Evolutionary conservation across 2,113 vertebrate genomes (phyloP), one percentile per base, ranked within the genome.

Genomic region (Enhydra lutris): DNA sequence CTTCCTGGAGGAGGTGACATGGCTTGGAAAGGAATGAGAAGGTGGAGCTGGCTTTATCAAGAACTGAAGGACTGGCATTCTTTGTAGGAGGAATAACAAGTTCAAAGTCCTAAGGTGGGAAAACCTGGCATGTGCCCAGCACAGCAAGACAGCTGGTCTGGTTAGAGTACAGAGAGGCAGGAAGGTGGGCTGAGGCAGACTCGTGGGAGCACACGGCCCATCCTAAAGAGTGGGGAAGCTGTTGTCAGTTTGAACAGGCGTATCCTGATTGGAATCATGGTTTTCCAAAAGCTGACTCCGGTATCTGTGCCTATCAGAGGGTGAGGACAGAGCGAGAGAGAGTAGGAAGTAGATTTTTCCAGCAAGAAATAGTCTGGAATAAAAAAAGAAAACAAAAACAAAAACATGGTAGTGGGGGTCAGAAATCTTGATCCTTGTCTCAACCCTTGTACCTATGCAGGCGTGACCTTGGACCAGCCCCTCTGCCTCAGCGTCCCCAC

Each of bases 401-500:
- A 52, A 52, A 1, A 3, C 11, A 12, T 0, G 0, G 0, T 15
- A 12, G 9, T 84, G 17, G 23, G n/a, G 31, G 6, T 23, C 15
- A 18, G 69, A 78, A 31, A 26, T 8, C 14, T 74, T 34, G 52
- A 7, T 57, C 42, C 69, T 91, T 2, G 6, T 50, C 42, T 85
- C 61, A n/a, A 12, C 20, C 29, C 42, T 95, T 76, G 42, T 34
- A 1, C 24, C 0, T 47, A 2, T 18, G 42, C 13, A 0, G 20
- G 9, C 29, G 31, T 50, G 86, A 88, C 15, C 20, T 76, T 50
- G 36, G 21, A 34, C 50, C 12, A 55, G 74, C 4, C 14, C 52
- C 21, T 42, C 1, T 50, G n/a, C 31, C 79, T 84, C 57, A 3
- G n/a, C 42, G 24, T 82, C 39, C 81, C 90, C 74, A 34, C 52